phyloP scores from a whole-genome alignment of 2,113 vertebrate genomes.

The Vulpes lagopus region DNA sequence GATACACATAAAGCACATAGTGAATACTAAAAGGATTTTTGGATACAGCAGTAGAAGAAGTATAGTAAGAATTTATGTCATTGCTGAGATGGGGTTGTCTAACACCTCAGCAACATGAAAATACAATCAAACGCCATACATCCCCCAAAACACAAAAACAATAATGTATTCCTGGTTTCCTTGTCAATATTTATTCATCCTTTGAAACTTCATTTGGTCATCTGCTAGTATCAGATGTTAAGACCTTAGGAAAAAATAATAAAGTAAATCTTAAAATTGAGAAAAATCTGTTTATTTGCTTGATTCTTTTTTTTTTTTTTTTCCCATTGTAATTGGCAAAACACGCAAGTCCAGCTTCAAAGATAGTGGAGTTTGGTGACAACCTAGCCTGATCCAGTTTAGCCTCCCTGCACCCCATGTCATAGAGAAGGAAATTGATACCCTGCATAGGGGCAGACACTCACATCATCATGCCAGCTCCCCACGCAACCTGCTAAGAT shows the following conservation, averaged over 20 bases:
- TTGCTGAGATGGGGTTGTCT: not conserved
- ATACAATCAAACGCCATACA: not conserved
- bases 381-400: not conserved
- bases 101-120: not conserved
- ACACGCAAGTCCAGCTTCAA: not conserved
- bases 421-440: not conserved
- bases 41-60: not conserved
- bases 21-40: not conserved
- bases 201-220: not conserved
- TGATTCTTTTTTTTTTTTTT: too few species aligned
- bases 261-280: constrained; percentile 11
- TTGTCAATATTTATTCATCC: not conserved
- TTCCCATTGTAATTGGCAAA: not conserved
- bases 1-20: not conserved
- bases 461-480: not conserved
- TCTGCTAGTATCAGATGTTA: not conserved
- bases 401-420: not conserved
- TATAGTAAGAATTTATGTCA: not conserved
- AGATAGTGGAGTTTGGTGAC: not conserved
- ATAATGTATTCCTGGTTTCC: not conserved
- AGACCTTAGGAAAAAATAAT: not conserved
- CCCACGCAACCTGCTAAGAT: not conserved
- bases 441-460: accelerated
- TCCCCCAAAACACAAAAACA: not conserved
- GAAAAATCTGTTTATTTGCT: not conserved